phyloP scores from a whole-genome alignment of 2,797 vertebrate species.

The Pseudochirops corinnae region DNA sequence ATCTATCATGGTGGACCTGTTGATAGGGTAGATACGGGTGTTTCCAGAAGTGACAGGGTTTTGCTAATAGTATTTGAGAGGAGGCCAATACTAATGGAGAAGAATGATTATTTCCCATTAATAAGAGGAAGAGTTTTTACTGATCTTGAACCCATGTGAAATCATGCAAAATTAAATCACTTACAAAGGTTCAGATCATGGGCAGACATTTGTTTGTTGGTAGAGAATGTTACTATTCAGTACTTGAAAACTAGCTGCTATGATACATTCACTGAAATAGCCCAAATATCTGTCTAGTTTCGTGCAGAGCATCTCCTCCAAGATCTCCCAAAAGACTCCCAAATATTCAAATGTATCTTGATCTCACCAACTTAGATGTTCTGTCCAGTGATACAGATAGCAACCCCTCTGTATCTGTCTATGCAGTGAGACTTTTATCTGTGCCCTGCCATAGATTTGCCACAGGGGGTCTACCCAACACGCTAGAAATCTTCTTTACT shows the following conservation, averaged over 20 bases:
- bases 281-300: not conserved
- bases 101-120: not conserved
- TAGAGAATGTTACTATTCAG: not conserved
- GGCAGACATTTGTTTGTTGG: not conserved
- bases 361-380: no score
- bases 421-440: no score
- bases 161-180: not conserved
- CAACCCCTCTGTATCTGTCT: no score
- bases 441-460: no score
- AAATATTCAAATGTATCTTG: no score
- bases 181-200: not conserved
- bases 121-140: not conserved
- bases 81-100: not conserved
- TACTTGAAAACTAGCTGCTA: not conserved
- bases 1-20: not conserved
- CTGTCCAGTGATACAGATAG: no score
- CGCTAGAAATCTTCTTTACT: no score
- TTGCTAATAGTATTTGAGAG: not conserved
- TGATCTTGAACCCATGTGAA: not conserved
- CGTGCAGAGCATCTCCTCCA: not conserved
- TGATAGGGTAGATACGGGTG: not conserved
- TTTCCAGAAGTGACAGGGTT: not conserved
- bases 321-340: not conserved
- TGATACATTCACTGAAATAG: not conserved
- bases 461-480: no score